Evolutionary conservation across 2,888 invertebrate genomes (phyloP).

Genomic region (Tetragonula carbonaria): DNA sequence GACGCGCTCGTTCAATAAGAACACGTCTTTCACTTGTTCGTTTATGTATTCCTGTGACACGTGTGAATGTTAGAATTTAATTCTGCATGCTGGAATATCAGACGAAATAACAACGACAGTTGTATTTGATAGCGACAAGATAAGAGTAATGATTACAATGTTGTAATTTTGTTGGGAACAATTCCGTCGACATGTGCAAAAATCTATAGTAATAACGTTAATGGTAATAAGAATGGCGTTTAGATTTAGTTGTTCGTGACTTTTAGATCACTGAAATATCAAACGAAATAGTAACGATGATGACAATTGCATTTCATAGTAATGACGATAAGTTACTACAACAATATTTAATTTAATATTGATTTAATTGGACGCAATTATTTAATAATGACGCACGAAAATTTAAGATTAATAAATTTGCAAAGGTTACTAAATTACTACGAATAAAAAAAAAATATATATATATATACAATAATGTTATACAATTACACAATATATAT

Average conservation of each 20-base stretch:
- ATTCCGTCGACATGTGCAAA: too few relatives aligned
- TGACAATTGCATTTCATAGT: background rate
- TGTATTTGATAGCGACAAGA: background rate
- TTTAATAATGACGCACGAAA: background rate
- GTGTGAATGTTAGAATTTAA: background rate
- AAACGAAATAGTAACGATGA: background rate
- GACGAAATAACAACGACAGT: background rate
- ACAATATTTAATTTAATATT: background rate
- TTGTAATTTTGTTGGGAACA: too few relatives aligned
- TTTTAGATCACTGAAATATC: background rate
- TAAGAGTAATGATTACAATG: background rate
- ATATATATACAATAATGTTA: too few relatives aligned
- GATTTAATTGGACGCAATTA: background rate
- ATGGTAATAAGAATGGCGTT: background rate
- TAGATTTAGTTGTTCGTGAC: background rate
- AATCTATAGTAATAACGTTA: background rate
- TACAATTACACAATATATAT: too few relatives aligned
- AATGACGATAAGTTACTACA: background rate
- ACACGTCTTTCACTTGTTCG: conserved; percentile 6
- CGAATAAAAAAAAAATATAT: background rate
- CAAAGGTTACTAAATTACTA: background rate
- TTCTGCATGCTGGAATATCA: background rate
- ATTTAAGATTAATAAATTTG: background rate
- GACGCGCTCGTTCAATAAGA: conserved; percentile 5
- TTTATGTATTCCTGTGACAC: background rate